Percentiles rank a stretch among this genome's conserved stretches.
phyloP scores from a whole-genome alignment of 2,113 vertebrate species.

The Blennius ocellaris region DNA sequence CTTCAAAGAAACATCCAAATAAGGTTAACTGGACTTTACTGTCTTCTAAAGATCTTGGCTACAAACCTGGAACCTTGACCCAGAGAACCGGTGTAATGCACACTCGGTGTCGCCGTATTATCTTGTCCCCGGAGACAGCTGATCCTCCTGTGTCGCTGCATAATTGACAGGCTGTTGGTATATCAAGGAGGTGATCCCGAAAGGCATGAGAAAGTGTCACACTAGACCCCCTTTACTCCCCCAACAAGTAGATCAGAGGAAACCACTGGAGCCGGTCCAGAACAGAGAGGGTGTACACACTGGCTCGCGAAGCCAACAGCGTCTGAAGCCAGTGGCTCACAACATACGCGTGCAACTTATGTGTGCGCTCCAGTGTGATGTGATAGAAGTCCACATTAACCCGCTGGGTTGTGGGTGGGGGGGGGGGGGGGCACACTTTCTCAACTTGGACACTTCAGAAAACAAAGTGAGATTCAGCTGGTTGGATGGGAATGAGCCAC shows the following conservation, averaged over 20 bases:
- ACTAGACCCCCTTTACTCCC: conserved; percentile 42
- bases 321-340: conserved; percentile 9
- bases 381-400: conserved; percentile 24
- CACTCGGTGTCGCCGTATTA: conserved; percentile 59
- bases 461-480: conserved; percentile 69
- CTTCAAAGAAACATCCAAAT: conserved; percentile 18
- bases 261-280: conserved; percentile 27
- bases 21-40: conserved; percentile 37
- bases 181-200: conserved; percentile 66
- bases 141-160: conserved; percentile 76
- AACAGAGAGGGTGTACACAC: conserved; percentile 21
- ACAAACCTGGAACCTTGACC: conserved; percentile 42
- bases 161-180: conserved; percentile 78
- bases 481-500: conserved; percentile 47
- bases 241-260: conserved; percentile 36
- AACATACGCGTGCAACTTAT: conserved; percentile 41
- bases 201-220: conserved; percentile 75
- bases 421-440: conserved; percentile 22
- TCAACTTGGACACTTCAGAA: conserved; percentile 39
- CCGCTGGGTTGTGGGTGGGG: too few species aligned
- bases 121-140: conserved; percentile 71
- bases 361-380: conserved; percentile 18
- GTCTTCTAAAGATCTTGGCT: conserved; percentile 51
- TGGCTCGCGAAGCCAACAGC: conserved; percentile 27
- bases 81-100: conserved; percentile 56